Percentiles rank a stretch among this genome's conserved stretches.
Conservation (phyloP, 2,113 vertebrate species). For the Desmodus rotundus region DNA sequence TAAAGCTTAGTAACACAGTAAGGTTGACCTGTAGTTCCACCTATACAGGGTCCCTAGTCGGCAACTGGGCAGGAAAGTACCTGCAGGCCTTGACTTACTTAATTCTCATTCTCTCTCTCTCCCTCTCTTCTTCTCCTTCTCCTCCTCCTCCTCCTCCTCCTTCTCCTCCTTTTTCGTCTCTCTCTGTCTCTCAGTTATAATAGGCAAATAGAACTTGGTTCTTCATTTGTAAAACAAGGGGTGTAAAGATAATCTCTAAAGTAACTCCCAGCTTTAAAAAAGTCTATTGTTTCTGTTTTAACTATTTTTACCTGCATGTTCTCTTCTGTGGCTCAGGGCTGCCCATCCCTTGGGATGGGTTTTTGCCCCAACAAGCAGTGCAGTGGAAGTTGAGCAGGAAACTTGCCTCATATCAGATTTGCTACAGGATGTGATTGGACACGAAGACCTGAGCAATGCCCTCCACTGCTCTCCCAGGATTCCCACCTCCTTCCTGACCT, state of each 20-base stretch:
- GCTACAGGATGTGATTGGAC: background rate
- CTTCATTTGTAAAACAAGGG: background rate
- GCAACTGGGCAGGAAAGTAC: background rate
- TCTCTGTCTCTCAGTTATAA: background rate
- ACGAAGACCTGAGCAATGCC: background rate
- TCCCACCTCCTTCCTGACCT: background rate
- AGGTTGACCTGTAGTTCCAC: background rate
- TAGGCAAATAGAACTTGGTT: background rate
- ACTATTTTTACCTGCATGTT: background rate
- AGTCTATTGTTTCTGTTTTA: background rate
- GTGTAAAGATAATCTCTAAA: background rate
- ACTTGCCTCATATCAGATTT: background rate
- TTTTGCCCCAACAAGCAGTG: background rate
- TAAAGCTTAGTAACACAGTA: background rate
- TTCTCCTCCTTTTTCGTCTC: too few species aligned
- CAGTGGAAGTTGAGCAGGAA: background rate
- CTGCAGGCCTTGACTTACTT: fast-evolving
- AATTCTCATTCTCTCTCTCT: background rate
- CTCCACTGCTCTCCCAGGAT: background rate
- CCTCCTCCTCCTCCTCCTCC: too few species aligned
- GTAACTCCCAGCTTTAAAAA: background rate
- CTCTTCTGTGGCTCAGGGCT: background rate
- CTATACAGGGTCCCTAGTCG: background rate
- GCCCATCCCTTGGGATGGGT: background rate
- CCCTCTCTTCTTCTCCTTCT: too few species aligned